Base-by-base conservation (phyloP, 2,888 invertebrate species). In the Drosophila subquinaria region DNA sequence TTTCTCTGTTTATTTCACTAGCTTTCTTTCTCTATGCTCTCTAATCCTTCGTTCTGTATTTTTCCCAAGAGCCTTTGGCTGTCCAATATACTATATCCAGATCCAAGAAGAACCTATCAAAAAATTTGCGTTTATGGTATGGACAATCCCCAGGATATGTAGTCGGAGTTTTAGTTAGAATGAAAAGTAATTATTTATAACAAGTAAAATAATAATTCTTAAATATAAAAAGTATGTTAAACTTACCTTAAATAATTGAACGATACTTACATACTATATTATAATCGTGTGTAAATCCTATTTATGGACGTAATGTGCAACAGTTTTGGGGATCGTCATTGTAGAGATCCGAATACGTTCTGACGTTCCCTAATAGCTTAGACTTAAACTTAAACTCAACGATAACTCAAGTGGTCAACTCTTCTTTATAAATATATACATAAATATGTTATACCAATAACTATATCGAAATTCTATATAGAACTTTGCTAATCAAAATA, bases 101-200 rank as follows among this genome's bases (percentile, higher is more conserved):
- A 76, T 52, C 50, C 59, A 70, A 59, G 36, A 62, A 67, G 23
- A 78, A 74, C 72, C 73, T 74, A 86, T 81, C 79, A 76, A 87
- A 88, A 20, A 87, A 87, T 82, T 87, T 87, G 86, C 86, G 86
- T 87, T 88, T 84, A 88, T 77, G 82, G 81, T 84, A 87, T 88
- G 86, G 86, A 87, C 86, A 87, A 87, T 87, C 86, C 88, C 86
- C 79, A 77, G 82, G 74, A 82, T 75, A 79, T 75, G 61, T 72
- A 75, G 68, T 69, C 55, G 69, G 59, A 63, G 69, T 60, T 75
- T 82, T 74, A 77, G 75, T 85, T 81, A 43, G 55, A 33, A 53
- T 11, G 23, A 36, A 48, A 43, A 51, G 52, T 52, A 67, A 69
- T 67, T 70, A 69, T 65, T 70, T 63, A 38, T 43, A 36, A 27